Base-by-base conservation (phyloP, 2,797 vertebrate genomes). In the Hypotaenidia okinawae region DNA sequence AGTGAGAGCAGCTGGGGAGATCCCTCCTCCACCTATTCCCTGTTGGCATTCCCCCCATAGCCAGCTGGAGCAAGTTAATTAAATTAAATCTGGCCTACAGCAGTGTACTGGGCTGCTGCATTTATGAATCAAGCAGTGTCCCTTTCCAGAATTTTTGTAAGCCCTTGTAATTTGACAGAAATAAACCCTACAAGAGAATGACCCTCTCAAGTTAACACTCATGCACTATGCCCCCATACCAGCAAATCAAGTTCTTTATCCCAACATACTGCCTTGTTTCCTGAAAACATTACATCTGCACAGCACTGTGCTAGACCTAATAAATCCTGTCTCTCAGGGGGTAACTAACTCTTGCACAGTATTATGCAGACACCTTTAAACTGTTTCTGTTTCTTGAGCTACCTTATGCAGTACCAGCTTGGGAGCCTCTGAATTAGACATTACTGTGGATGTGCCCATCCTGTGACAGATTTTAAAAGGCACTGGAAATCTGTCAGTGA, bases 71-170 rank as follows among this genome's bases (percentile, higher is more conserved):
- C 23, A 79, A 92, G 35, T 51, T 87, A 90, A 89, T 87, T 87
- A 62, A 92, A 92, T 89, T 89, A 84, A 87, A 77, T 82, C 28
- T 89, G 47, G 54, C 75, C 84, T 85, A 66, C 41, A 91, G 81
- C 57, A 87, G 32, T 66, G 27, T 55, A 87, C 13, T 87, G 55
- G 55, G 59, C 37, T 92, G 55, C 39, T 66, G n/a, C 43, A 55
- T 52, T 89, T 89, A 55, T 19, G 27, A 70, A 73, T 43, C 0
- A 3, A 72, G 41, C 25, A 76, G 9, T 23, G 15, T 37, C 41
- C 22, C 15, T 22, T 79, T 87, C 51, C 59, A 82, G 67, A 82
- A 58, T 61, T 85, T 68, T 4, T 70, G 35, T 32, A 12, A 93
- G 66, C 8, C 18, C 70, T 63, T 63, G 33, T 62, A 63, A 78